Percentiles rank a stretch among this genome's conserved stretches.
phyloP scores from a whole-genome alignment of 1,140 invertebrate species.

The Idris sp. region DNA sequence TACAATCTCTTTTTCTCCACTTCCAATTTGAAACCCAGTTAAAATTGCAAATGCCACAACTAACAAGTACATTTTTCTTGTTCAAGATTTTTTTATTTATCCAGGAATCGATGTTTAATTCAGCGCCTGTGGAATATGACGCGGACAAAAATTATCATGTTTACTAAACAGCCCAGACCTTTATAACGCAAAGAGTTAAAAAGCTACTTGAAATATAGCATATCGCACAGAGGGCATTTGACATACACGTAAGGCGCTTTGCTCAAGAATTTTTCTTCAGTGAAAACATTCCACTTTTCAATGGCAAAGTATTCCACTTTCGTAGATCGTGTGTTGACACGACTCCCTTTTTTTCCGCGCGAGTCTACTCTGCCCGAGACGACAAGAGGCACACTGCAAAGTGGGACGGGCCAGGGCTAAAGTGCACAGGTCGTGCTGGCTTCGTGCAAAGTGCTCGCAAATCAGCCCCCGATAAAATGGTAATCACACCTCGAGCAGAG shows the following conservation, averaged over 20 bases:
- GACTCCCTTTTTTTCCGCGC: constrained; percentile 44
- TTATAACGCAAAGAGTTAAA: constrained; percentile 19
- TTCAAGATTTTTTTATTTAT: no score
- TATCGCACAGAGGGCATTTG: constrained; percentile 15
- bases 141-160: constrained; percentile 3
- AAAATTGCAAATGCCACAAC: no score
- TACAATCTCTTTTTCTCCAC: no score
- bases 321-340: constrained; percentile 49
- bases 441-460: constrained; percentile 73
- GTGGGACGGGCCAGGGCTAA: constrained; percentile 34
- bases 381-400: constrained; percentile 52
- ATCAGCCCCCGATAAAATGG: constrained; percentile 75
- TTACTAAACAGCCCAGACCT: constrained; percentile 5
- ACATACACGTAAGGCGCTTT: constrained; percentile 45
- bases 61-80: no score
- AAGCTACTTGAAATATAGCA: constrained; percentile 12
- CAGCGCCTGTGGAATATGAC: neutral
- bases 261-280: constrained; percentile 29
- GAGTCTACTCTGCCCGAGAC: constrained; percentile 46
- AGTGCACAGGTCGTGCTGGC: constrained; percentile 56
- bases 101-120: constrained; percentile 8
- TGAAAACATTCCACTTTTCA: constrained; percentile 54
- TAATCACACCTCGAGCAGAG: constrained; percentile 68
- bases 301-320: constrained; percentile 46
- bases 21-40: no score